phyloP scores from a whole-genome alignment of 2,113 vertebrate genomes.

The Actenoides lindsayi region DNA sequence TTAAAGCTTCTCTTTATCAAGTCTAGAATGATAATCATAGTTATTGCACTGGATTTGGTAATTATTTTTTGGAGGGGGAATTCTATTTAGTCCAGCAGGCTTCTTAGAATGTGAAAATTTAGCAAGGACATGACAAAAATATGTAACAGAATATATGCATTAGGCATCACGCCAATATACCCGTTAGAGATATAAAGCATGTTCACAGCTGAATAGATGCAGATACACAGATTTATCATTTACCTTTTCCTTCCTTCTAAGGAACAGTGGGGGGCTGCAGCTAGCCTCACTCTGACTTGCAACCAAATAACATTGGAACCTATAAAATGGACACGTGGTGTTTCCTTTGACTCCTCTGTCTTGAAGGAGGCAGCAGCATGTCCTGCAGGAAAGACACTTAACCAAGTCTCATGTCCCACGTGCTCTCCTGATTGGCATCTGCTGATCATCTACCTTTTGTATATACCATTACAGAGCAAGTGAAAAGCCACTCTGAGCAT shows the following conservation, averaged over 20 bases:
- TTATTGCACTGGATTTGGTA: background rate
- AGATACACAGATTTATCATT: background rate
- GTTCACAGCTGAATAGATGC: background rate
- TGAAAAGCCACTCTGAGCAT: background rate
- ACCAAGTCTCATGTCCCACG: accelerated
- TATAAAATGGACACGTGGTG: background rate
- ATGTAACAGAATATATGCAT: background rate
- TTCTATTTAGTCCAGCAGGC: background rate
- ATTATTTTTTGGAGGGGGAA: background rate
- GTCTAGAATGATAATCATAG: background rate
- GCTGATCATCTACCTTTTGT: background rate
- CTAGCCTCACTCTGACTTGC: background rate
- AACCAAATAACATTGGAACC: background rate
- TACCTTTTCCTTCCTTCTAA: background rate
- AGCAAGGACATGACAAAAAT: background rate
- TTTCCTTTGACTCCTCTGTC: background rate
- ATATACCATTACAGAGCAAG: accelerated
- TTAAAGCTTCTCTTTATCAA: background rate
- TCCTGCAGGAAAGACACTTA: background rate
- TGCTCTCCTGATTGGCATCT: background rate
- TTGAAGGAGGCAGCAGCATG: background rate
- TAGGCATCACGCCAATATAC: background rate
- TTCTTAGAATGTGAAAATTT: background rate
- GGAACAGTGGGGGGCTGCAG: background rate
- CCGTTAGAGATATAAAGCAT: background rate